Base-by-base conservation (phyloP, 2,888 invertebrate genomes). In the Caenorhabditis doughertyi region DNA sequence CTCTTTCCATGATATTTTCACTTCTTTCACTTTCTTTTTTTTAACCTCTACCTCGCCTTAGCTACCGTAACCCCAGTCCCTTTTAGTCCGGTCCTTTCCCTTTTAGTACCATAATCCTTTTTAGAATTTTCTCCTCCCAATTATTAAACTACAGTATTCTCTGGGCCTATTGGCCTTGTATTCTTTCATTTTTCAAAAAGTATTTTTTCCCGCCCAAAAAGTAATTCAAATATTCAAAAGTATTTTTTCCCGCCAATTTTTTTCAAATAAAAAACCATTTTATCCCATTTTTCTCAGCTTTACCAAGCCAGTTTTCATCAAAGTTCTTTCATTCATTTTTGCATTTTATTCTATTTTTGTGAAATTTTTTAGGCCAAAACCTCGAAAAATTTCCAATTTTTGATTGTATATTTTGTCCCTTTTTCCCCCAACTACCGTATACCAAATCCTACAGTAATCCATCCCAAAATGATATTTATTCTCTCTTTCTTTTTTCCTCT, bases 101-200 rank as follows among this genome's bases (percentile, higher is more conserved):
- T 39, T 32, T 21, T 21, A 32, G n/a, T 25, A 9, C 44, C 18
- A n/a, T 7, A 55, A 18, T 21, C 16, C 13, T 21, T 35, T 42
- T 27, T 51, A 27, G 35, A 32, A 16, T 64, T 55, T 65, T 44
- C 56, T 27, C 42, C n/a, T n/a, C n/a, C n/a, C n/a, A n/a, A n/a
- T n/a, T n/a, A n/a, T n/a, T n/a, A n/a, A n/a, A 16, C 8, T 16
- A 13, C 73, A 74, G 73, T 73, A 73, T 73, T 73, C 29, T 29
- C 9, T 29, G 8, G 23, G n/a, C 64, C 32, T 39, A 23, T 25
- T 27, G 23, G 42, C 39, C 47, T 18, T 13, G 65, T 65, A 65
- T 65, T 76, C 44, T 56, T 47, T 55, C 27, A 16, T 47, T 44
- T 49, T 23, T 55, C 55, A 3, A 23, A 60, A 65, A 65, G 47